Evolutionary conservation across 2,113 vertebrate genomes (phyloP).

Genomic region (Heloderma charlesbogerti): DNA sequence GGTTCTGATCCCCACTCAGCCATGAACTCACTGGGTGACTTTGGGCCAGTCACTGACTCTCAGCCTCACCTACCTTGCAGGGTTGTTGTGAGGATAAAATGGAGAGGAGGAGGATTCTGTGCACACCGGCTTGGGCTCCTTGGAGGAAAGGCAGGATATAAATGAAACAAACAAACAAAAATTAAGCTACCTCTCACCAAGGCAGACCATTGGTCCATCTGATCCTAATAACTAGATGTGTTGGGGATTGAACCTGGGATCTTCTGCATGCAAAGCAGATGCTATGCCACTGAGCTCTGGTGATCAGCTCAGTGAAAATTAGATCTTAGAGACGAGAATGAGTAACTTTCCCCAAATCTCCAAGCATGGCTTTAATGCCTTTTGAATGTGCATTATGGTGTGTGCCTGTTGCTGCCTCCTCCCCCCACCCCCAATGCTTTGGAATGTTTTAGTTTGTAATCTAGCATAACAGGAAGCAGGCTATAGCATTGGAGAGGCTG

Average conservation of each 20-base stretch:
- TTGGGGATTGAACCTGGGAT: not conserved
- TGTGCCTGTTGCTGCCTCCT: not conserved
- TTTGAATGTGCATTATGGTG: not conserved
- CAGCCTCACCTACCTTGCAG: too few relatives aligned
- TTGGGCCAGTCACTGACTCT: too few relatives aligned
- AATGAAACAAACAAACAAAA: too few relatives aligned
- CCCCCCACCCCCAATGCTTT: not conserved
- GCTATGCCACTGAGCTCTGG: not conserved
- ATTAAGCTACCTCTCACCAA: too few relatives aligned
- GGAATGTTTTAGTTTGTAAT: not conserved
- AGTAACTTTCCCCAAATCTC: not conserved
- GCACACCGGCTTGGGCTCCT: too few relatives aligned
- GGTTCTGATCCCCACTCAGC: too few relatives aligned
- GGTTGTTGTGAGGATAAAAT: too few relatives aligned
- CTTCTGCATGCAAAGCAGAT: not conserved
- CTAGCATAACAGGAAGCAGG: not conserved
- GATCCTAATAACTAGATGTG: not conserved
- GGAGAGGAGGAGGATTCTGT: too few relatives aligned
- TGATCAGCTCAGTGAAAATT: not conserved
- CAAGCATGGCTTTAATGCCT: not conserved
- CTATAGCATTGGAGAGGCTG: not conserved
- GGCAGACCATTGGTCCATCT: too few relatives aligned
- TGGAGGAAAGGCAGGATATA: too few relatives aligned
- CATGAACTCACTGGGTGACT: too few relatives aligned
- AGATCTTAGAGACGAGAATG: not conserved